These are phyloP conservation scores for Alitta virens DNA, from an alignment of 2,888 invertebrate species.

Conservation along the genomic window DNA sequence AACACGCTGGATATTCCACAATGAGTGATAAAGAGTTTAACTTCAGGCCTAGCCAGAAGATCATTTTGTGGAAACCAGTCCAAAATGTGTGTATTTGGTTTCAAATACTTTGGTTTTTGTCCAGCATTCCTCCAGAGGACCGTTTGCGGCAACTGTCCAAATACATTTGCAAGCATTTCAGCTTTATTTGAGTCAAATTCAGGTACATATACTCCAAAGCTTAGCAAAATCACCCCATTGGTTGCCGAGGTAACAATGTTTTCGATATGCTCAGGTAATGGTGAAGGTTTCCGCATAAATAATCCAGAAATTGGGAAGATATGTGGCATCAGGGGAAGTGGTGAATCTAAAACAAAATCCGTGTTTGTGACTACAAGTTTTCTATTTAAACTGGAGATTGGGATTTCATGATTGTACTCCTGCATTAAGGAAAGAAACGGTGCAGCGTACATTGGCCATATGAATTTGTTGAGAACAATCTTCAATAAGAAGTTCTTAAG, in stretches of 20 bases:
- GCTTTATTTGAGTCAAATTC: not conserved
- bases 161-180: conserved; percentile 5
- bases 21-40: conserved; percentile 13
- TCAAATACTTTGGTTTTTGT: not conserved
- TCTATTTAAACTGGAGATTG: no score
- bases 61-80: conserved; percentile 16
- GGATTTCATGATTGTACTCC: no score
- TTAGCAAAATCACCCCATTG: conserved; percentile 13
- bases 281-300: not conserved
- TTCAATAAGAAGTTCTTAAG: no score
- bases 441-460: no score
- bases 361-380: no score
- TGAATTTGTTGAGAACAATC: no score
- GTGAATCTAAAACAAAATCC: not conserved
- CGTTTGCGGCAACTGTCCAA: conserved; percentile 1
- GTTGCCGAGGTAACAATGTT: conserved; percentile 6
- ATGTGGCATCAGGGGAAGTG: not conserved
- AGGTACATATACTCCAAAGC: conserved; percentile 6
- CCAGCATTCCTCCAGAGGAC: conserved; percentile 12
- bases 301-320: not conserved
- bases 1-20: conserved; percentile 12
- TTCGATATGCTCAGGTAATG: not conserved
- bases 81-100: conserved; percentile 1
- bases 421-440: no score
- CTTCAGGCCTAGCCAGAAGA: conserved; percentile 3